Evolutionary conservation across 2,797 vertebrate genomes (phyloP), one percentile per base, ranked within the genome.

Genomic region (Phoebastria nigripes): DNA sequence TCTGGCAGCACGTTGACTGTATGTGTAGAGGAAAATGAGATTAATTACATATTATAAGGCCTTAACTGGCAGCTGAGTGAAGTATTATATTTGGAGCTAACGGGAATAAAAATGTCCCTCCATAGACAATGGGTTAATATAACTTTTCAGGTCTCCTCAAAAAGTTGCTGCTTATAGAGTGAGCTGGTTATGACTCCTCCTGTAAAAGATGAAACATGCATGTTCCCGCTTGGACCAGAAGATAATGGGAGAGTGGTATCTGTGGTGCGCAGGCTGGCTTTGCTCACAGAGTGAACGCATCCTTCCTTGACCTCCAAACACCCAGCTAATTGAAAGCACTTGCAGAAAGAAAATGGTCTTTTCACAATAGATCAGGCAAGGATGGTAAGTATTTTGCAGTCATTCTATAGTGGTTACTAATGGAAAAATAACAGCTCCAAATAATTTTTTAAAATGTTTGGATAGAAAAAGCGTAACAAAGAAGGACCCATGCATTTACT

Each of bases 201-300:
- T 69, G 19, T 62, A 65, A 89, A 66, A 93, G 66, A 70, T 0
- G 2, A 89, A 69, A 90, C 85, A 44, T 11, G 15, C 15, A 16
- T 49, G 19, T 2, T 84, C 18, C 61, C 1, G 1, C 81, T 73
- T 59, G 41, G 41, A 67, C 22, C 16, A 42, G 87, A 80, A 37
- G 67, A 41, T 89, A 87, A 93, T 20, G 81, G 74, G 59, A 31
- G 52, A 82, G 33, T 49, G 84, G 29, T 91, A 78, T 94, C 78
- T 93, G 84, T 61, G 71, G 15, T 67, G 61, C 3, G 8, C 89
- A 96, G 93, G 6, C 37, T 63, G 59, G 24, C 33, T 89, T 85
- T 9, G 1, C 71, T 70, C 14, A 18, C 55, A 54, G 49, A 62
- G 54, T 41, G 67, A 87, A 25, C 0, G 0, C 4, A 2, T 20